These are phyloP conservation scores for Sebastiscus tertius DNA, from an alignment of 2,797 vertebrate genomes.

Conservation along the genomic window DNA sequence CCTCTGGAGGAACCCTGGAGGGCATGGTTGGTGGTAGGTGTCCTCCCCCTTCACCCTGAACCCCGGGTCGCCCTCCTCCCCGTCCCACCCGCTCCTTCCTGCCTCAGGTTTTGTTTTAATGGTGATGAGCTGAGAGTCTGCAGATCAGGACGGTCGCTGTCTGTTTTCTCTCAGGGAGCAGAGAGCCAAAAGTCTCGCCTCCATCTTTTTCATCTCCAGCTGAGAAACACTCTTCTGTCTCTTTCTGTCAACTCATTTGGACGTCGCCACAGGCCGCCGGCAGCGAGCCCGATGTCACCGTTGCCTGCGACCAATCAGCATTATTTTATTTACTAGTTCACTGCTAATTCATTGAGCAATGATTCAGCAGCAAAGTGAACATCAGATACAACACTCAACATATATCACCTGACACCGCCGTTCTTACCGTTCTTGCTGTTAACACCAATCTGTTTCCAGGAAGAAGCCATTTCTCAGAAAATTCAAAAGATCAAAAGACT, in stretches of 20 bases:
- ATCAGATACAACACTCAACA: neutral
- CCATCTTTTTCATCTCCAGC: neutral
- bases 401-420: neutral
- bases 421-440: neutral
- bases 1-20: neutral
- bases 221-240: neutral
- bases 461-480: neutral
- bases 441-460: neutral
- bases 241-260: no score
- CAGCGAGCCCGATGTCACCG: no score
- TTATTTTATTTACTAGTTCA: neutral
- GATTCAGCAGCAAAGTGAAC: neutral
- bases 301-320: neutral
- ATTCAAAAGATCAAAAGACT: neutral
- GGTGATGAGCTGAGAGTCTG: constrained; percentile 5
- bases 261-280: no score
- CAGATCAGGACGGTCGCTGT: neutral
- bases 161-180: neutral
- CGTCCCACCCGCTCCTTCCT: constrained; percentile 55
- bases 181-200: neutral
- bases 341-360: neutral
- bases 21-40: neutral
- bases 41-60: constrained; percentile 17
- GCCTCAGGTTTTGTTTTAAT: constrained; percentile 68
- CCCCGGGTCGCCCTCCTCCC: constrained; percentile 22